These are phyloP conservation scores for Morelia viridis DNA, from an alignment of 2,797 vertebrate genomes.

Conservation along the genomic window DNA sequence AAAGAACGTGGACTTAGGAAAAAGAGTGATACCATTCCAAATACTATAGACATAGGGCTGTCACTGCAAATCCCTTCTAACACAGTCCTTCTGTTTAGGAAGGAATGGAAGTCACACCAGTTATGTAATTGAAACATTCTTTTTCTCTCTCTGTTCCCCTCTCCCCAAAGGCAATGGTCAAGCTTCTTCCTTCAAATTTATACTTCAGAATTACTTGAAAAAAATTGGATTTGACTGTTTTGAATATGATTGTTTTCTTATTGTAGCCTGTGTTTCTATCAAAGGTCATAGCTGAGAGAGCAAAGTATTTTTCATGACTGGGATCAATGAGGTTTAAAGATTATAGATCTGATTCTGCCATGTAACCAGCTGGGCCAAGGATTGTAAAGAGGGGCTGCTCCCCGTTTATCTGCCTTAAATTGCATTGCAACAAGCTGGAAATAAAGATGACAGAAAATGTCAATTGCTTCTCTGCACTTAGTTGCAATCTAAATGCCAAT, in stretches of 20 bases:
- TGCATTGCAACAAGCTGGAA: slow-evolving; percentile 68
- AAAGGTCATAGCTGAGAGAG: slow-evolving; percentile 62
- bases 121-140: slow-evolving; percentile 48
- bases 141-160: slow-evolving; percentile 30
- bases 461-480: slow-evolving; percentile 74
- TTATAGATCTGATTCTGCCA: slow-evolving; percentile 70
- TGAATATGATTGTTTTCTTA: slow-evolving; percentile 70
- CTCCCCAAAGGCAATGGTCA: slow-evolving; percentile 61
- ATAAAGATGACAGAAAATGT: slow-evolving; percentile 72
- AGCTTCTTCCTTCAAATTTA: slow-evolving; percentile 64
- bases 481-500: slow-evolving; percentile 68
- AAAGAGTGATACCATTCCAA: slow-evolving; percentile 63
- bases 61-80: slow-evolving; percentile 66
- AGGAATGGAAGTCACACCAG: slow-evolving; percentile 49
- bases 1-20: slow-evolving; percentile 39
- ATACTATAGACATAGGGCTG: slow-evolving; percentile 61
- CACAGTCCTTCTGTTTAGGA: slow-evolving; percentile 49
- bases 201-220: slow-evolving; percentile 61
- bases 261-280: slow-evolving; percentile 59
- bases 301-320: slow-evolving; percentile 59
- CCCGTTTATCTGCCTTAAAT: slow-evolving; percentile 68
- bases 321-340: slow-evolving; percentile 73
- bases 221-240: slow-evolving; percentile 64
- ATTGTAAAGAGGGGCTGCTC: slow-evolving; percentile 52
- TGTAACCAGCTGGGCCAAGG: slow-evolving; percentile 59